Percentiles rank a stretch among this genome's conserved stretches.
Evolutionary conservation across 2,888 invertebrate species (phyloP).

Genomic region (Melinaea marsaeus): DNA sequence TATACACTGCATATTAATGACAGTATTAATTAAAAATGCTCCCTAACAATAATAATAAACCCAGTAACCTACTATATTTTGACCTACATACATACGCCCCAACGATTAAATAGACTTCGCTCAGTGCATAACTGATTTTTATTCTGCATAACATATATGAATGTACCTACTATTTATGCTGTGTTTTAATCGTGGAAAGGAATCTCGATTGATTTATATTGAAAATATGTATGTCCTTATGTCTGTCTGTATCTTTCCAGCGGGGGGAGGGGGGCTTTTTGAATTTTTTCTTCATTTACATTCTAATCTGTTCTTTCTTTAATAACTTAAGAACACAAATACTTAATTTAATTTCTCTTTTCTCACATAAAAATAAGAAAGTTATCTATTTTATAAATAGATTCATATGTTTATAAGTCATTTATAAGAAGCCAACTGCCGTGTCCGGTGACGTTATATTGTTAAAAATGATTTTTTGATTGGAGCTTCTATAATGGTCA

Average conservation of each 20-base stretch:
- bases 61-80: conserved; percentile 23
- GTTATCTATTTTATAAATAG: conserved; percentile 19
- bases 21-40: conserved; percentile 10
- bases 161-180: no score
- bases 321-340: no score
- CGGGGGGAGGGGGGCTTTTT: no score
- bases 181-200: background rate
- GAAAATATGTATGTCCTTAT: no score
- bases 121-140: conserved; percentile 19
- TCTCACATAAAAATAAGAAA: background rate
- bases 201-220: no score
- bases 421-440: conserved; percentile 64
- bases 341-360: background rate
- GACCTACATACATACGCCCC: conserved; percentile 26
- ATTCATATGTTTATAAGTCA: conserved; percentile 41
- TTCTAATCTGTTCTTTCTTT: no score
- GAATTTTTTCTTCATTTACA: no score
- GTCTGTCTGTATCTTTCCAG: no score
- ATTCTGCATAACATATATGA: conserved; percentile 14
- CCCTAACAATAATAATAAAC: conserved; percentile 22
- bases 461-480: conserved; percentile 78
- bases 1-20: conserved; percentile 5
- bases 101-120: conserved; percentile 24
- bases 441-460: conserved; percentile 72
- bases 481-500: conserved; percentile 67